Percentiles rank a stretch among this genome's conserved stretches.
These are phyloP conservation scores for Potamarius usumacintae DNA, from an alignment of 2,113 vertebrate species.

Conservation along the genomic window DNA sequence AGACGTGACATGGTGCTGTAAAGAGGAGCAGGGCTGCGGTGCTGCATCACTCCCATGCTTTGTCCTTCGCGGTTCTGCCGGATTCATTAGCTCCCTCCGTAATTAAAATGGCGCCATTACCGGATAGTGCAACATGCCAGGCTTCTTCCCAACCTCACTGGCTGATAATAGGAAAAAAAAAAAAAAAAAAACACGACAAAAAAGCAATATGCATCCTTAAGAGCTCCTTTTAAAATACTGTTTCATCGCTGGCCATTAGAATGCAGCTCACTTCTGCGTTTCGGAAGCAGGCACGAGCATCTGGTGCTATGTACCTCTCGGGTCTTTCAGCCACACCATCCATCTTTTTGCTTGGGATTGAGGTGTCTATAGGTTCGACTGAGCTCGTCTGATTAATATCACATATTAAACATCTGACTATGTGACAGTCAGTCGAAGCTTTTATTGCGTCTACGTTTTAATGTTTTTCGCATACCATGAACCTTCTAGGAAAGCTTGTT, in stretches of 20 bases:
- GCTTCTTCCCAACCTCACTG: constrained; percentile 8
- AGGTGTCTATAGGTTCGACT: constrained; percentile 57
- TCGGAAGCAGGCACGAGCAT: constrained; percentile 43
- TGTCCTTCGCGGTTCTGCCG: constrained; percentile 30
- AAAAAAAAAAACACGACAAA: constrained; percentile 15
- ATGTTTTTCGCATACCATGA: constrained; percentile 28
- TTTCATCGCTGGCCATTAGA: constrained; percentile 23
- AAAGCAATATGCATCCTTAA: constrained; percentile 7
- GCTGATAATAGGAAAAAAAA: constrained; percentile 22
- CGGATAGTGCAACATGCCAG: constrained; percentile 19
- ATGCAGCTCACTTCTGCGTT: constrained; percentile 51
- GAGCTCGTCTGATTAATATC: constrained; percentile 65
- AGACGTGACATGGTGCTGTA: constrained; percentile 60
- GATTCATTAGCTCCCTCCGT: constrained; percentile 55
- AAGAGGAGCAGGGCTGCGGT: constrained; percentile 51
- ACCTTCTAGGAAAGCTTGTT: constrained; percentile 29
- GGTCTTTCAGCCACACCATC: constrained; percentile 65
- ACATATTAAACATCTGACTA: constrained; percentile 55
- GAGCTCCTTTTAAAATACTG: constrained; percentile 20
- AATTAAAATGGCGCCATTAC: constrained; percentile 59
- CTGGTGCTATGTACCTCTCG: constrained; percentile 52
- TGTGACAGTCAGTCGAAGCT: constrained; percentile 16
- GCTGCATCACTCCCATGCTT: constrained; percentile 31
- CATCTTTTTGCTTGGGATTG: constrained; percentile 56
- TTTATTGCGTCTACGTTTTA: constrained; percentile 27